Evolutionary conservation across 2,888 invertebrate species (phyloP).

Genomic region (Sclerodermus sp.): DNA sequence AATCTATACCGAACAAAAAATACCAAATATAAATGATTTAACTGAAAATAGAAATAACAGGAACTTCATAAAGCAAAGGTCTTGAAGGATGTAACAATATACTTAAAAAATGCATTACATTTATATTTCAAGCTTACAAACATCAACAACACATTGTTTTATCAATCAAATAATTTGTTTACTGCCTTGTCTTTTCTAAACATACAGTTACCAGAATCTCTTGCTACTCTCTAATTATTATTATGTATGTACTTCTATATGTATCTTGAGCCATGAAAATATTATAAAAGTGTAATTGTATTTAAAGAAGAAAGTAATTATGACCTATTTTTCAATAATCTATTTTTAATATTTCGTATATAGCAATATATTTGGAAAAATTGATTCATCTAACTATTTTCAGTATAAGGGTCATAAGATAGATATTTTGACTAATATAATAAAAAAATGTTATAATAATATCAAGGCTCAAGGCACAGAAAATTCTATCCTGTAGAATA

Average conservation of each 20-base stretch:
- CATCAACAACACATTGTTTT: slow-evolving; percentile 51
- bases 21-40: not conserved
- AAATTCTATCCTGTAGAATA: slow-evolving; percentile 30
- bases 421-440: too few relatives aligned
- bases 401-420: too few relatives aligned
- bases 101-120: slow-evolving; percentile 52
- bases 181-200: slow-evolving; percentile 14
- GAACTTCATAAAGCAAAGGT: too few relatives aligned
- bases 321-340: too few relatives aligned
- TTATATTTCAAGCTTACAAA: slow-evolving; percentile 57
- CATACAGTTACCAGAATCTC: slow-evolving; percentile 16
- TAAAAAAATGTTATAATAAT: not conserved
- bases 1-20: too few relatives aligned
- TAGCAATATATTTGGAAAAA: too few relatives aligned
- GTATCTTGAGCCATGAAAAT: too few relatives aligned
- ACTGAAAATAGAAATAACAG: not conserved
- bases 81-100: slow-evolving; percentile 21
- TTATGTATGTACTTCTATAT: not conserved
- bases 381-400: too few relatives aligned
- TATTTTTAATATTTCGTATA: too few relatives aligned
- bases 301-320: too few relatives aligned
- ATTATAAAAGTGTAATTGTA: too few relatives aligned
- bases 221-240: slow-evolving; percentile 17
- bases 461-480: slow-evolving; percentile 31
- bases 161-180: slow-evolving; percentile 13